These are phyloP conservation scores for Gymnopithys bicolor DNA, from an alignment of 2,797 vertebrate species.

Conservation along the genomic window DNA sequence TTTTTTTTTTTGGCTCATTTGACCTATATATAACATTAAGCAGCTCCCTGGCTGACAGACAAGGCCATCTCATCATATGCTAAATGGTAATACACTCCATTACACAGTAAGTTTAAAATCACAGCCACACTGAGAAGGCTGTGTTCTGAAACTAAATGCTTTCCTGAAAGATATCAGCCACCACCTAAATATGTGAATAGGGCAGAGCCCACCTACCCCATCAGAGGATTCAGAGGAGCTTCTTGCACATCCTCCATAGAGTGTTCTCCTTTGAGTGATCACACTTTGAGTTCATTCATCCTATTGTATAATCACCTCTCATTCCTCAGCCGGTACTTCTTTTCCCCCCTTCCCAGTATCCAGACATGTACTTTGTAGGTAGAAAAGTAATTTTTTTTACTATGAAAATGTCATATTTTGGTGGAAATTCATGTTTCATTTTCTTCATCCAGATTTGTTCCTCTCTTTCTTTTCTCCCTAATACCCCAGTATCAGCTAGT, in stretches of 20 bases:
- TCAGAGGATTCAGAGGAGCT: neutral
- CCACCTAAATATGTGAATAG: neutral
- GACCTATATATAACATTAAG: slow-evolving; percentile 76
- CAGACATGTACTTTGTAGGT: neutral
- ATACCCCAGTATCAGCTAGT: neutral
- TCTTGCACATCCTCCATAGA: neutral
- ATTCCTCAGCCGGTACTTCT: neutral
- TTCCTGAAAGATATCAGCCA: slow-evolving; percentile 50
- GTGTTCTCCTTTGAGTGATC: neutral
- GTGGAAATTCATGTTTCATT: neutral
- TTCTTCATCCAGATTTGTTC: neutral
- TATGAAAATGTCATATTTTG: neutral
- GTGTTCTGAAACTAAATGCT: slow-evolving; percentile 57
- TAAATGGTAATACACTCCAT: slow-evolving; percentile 76
- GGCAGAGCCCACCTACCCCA: neutral
- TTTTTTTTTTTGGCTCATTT: slow-evolving; percentile 78
- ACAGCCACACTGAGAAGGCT: slow-evolving; percentile 62
- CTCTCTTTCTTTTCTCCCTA: neutral
- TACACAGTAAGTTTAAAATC: slow-evolving; percentile 77
- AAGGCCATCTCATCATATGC: slow-evolving; percentile 76
- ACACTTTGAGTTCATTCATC: neutral
- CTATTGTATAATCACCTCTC: neutral
- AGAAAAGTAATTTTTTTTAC: neutral
- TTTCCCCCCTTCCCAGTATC: neutral
- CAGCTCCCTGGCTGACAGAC: slow-evolving; percentile 71